A percentile compares a stretch with the other conserved stretches of the same genome.
These are phyloP conservation scores for Brachionus sp. DNA, from an alignment of 1,140 invertebrate genomes.

Conservation along the genomic window DNA sequence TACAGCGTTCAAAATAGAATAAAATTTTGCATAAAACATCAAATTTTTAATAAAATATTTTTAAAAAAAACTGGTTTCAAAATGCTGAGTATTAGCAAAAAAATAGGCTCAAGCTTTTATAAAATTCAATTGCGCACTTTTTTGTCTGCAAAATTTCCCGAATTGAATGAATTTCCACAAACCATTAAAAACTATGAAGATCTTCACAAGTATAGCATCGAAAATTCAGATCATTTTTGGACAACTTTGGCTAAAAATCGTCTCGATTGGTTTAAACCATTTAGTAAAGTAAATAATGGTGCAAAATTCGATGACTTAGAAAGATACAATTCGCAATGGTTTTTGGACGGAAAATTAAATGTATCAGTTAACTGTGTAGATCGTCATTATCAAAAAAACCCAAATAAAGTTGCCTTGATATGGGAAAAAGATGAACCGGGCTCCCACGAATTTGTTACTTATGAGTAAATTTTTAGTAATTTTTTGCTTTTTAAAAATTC, in stretches of 20 bases:
- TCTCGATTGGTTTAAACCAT: conserved; percentile 60
- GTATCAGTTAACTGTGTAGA: conserved; percentile 64
- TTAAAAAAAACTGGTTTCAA: background rate
- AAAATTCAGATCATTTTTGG: conserved; percentile 62
- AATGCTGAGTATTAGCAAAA: background rate
- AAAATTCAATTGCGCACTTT: background rate
- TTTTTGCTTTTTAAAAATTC: conserved; percentile 50
- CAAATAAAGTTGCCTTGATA: conserved; percentile 61
- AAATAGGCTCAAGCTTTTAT: background rate
- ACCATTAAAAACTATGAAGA: background rate
- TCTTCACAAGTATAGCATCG: conserved; percentile 47
- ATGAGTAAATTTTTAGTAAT: conserved; percentile 52
- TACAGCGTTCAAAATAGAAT: background rate
- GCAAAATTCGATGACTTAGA: conserved; percentile 51
- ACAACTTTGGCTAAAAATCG: conserved; percentile 57
- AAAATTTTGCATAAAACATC: background rate
- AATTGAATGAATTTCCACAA: conserved; percentile 1
- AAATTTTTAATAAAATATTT: background rate
- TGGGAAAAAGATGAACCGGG: conserved; percentile 65
- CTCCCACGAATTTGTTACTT: conserved; percentile 58
- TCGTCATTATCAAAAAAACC: conserved; percentile 58
- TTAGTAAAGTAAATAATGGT: conserved; percentile 57
- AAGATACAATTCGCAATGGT: conserved; percentile 54
- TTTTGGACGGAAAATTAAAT: conserved; percentile 61
- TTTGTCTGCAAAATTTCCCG: conserved; percentile 24